Conservation (phyloP, 2,113 vertebrate genomes). For the Mesocricetus auratus region DNA sequence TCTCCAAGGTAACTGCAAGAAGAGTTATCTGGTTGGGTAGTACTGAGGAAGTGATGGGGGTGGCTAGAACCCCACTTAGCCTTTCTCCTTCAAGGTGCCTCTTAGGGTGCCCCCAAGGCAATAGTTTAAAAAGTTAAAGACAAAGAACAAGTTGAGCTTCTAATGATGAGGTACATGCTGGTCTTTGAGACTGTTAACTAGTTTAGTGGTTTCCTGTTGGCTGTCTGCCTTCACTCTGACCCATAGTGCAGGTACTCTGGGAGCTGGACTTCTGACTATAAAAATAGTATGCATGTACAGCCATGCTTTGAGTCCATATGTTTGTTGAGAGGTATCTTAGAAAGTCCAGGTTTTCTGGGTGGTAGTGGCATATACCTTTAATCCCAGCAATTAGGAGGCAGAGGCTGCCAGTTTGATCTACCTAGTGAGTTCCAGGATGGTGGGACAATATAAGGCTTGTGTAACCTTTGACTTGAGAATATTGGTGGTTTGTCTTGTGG, state of each 20-base stretch:
- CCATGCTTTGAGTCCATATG: background rate
- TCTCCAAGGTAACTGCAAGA: constrained; percentile 93
- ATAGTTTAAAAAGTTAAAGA: background rate
- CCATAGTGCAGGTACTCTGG: background rate
- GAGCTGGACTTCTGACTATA: background rate
- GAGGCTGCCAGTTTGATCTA: background rate
- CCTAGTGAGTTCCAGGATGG: background rate
- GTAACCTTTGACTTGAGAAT: background rate
- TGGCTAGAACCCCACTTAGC: background rate
- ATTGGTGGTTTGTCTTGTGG: background rate
- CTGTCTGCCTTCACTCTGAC: background rate
- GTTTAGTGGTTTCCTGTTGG: background rate
- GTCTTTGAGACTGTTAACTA: background rate
- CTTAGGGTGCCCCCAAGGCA: background rate
- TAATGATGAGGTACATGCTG: background rate
- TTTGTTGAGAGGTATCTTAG: background rate
- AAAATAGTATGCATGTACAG: background rate
- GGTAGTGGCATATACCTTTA: too few relatives aligned
- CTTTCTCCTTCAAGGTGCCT: background rate
- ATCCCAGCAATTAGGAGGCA: too few relatives aligned
- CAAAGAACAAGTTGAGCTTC: background rate
- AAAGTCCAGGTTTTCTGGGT: background rate
- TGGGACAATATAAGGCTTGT: background rate
- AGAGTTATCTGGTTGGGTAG: background rate
- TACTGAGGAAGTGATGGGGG: accelerated